Base-by-base conservation (phyloP, 2,113 vertebrate genomes). In the Eulacestoma nigropectus region DNA sequence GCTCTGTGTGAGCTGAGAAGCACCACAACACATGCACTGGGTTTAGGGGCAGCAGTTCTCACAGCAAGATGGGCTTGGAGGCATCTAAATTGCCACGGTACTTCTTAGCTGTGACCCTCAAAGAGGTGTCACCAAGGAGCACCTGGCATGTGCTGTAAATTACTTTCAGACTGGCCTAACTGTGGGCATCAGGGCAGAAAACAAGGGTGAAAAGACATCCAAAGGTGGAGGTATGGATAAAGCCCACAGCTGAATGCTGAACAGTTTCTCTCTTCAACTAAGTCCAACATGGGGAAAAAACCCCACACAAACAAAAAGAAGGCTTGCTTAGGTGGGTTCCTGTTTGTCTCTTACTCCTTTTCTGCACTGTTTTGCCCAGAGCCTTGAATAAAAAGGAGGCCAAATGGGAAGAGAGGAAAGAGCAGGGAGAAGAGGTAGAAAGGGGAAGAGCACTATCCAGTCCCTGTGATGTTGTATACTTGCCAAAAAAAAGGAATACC, bases 401-500 rank as follows among this genome's bases (percentile, higher is more conserved):
- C 19, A 49, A 78, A 68, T 37, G 42, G 32, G 62, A 92, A 75
- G 46, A 29, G 29, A 20, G 16, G 6, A 55, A 32, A 44, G 75
- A 60, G n/a, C 26, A 32, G 1, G 15, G 60, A 46, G 77, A 68
- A 63, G 22, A 39, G 27, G 42, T n/a, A 30, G 55, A 30, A 67
- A 68, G 67, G n/a, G 37, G 39, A 74, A 41, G 9, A 69, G 39
- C 42, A 56, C 10, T 21, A 49, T 79, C 39, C 70, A 57, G 53
- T 70, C 57, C 47, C 50, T 47, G 37, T 11, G 30, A 47, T 67
- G 53, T 70, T 17, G 3, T n/a, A 8, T 23, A 6, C n/a, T 68
- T 80, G 89, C 84, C 90, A 86, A 84, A 84, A 94, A 87, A 86
- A 74, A 69, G 72, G 85, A 87, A 87, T 80, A 39, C 25, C 75